phyloP scores from a whole-genome alignment of 2,888 invertebrate species.

The Teleiodes luculella region DNA sequence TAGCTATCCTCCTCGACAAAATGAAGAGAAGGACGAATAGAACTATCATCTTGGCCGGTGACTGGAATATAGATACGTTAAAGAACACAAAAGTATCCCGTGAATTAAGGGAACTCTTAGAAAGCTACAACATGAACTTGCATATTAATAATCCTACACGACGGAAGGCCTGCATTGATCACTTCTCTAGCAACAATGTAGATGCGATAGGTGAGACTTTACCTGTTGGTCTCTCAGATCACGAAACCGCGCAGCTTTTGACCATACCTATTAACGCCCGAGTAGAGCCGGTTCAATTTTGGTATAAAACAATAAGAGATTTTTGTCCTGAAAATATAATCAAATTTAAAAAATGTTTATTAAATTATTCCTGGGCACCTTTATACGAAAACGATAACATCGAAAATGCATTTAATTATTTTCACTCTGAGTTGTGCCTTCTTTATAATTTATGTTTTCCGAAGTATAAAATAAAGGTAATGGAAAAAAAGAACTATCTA shows the following conservation, averaged over 20 bases:
- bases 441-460: too few species aligned
- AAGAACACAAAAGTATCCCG: background rate
- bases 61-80: background rate
- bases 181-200: background rate
- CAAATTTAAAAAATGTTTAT: background rate
- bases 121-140: background rate
- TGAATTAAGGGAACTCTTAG: background rate
- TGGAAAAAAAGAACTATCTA: background rate
- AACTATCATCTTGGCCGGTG: too few species aligned
- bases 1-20: too few species aligned
- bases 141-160: background rate
- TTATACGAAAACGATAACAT: background rate
- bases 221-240: background rate
- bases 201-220: background rate
- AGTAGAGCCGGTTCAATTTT: too few species aligned
- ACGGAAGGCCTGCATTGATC: background rate
- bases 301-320: too few species aligned
- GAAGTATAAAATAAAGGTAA: background rate
- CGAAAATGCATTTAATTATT: background rate
- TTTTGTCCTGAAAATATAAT: background rate
- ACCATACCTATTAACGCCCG: too few species aligned
- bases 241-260: background rate
- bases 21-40: too few species aligned
- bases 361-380: background rate
- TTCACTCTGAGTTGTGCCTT: background rate